Evolutionary conservation across 1,140 invertebrate genomes (phyloP), one percentile per base, ranked within the genome.

Genomic region (Drosophila oshimai): DNA sequence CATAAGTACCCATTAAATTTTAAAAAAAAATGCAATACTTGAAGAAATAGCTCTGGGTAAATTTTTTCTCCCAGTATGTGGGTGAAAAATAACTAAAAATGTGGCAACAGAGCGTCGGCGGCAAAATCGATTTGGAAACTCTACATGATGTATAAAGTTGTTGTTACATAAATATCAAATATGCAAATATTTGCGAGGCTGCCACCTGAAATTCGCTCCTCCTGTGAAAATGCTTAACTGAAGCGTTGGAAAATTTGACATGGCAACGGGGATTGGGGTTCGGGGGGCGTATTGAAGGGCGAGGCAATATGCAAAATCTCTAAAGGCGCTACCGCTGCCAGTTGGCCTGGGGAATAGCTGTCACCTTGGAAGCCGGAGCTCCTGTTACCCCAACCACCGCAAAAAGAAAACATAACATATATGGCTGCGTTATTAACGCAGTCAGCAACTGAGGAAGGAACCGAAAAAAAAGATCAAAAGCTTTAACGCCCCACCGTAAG

Each of bases 141-240:
- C 80, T 86, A 86, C 80, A 87, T 86, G 60, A 49, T 67, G 81
- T 80, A 76, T 62, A 86, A 73, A 64, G 65, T 73, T 84, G 79
- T 78, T 77, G 65, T 62, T 86, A 86, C 81, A 78, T 80, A 87
- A 80, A 86, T 87, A 86, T 86, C 72, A 86, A 86, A 86, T 86
- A 86, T 86, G 80, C 81, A 86, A 86, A 86, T 86, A 86, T 86
- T 86, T 86, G 55, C 72, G 64, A 51, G 71, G 46, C 80, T 75
- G 81, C 67, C 74, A 79, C 80, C 81, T 76, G 71, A 86, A 86
- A 76, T 74, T 83, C 45, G 10, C 37, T 41, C 20, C 17, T 31
- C 28, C 37, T 57, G 42, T 54, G 77, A 39, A 75, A 79, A 79
- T 71, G 71, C 74, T 70, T 39, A 78, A 78, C 47, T 75, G 77